These are phyloP conservation scores for Hydrozoanthus gracilis DNA, from an alignment of 92 coral and sea anemone species.

Conservation along the genomic window DNA sequence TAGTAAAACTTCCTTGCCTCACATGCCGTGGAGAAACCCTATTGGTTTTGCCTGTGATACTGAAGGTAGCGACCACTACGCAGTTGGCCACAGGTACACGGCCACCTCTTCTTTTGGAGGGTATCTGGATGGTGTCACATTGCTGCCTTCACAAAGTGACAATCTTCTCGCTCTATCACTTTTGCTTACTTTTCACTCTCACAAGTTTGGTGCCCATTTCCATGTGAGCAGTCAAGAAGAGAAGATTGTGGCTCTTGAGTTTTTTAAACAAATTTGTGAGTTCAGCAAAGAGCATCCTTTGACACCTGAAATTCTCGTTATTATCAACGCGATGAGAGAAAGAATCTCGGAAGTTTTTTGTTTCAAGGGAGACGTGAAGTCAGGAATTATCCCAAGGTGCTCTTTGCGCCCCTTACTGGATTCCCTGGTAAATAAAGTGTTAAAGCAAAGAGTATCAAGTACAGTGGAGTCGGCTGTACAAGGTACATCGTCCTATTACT, in stretches of 20 bases:
- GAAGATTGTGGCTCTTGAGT: slow-evolving; percentile 19
- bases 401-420: slow-evolving; percentile 22
- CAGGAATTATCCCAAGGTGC: slow-evolving; percentile 34
- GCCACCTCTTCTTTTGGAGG: neutral
- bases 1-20: neutral
- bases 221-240: slow-evolving; percentile 11
- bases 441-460: neutral
- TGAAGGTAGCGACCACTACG: slow-evolving; percentile 15
- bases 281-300: slow-evolving; percentile 21
- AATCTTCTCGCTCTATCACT: slow-evolving; percentile 28
- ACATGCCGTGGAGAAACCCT: slow-evolving; percentile 36
- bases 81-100: slow-evolving; percentile 6
- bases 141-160: slow-evolving; percentile 37
- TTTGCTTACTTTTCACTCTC: slow-evolving; percentile 39
- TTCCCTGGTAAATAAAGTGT: slow-evolving; percentile 4
- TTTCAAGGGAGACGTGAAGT: slow-evolving; percentile 3
- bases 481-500: neutral
- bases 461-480: neutral
- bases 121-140: slow-evolving; percentile 30
- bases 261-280: slow-evolving; percentile 22
- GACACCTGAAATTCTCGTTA: slow-evolving; percentile 16
- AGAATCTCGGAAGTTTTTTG: slow-evolving; percentile 10
- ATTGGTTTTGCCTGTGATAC: slow-evolving; percentile 47
- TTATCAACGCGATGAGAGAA: slow-evolving; percentile 24
- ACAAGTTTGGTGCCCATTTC: slow-evolving; percentile 41